Percentiles rank a stretch among this genome's conserved stretches.
phyloP scores from a whole-genome alignment of 2,113 vertebrate genomes.

The Alligator mississippiensis region DNA sequence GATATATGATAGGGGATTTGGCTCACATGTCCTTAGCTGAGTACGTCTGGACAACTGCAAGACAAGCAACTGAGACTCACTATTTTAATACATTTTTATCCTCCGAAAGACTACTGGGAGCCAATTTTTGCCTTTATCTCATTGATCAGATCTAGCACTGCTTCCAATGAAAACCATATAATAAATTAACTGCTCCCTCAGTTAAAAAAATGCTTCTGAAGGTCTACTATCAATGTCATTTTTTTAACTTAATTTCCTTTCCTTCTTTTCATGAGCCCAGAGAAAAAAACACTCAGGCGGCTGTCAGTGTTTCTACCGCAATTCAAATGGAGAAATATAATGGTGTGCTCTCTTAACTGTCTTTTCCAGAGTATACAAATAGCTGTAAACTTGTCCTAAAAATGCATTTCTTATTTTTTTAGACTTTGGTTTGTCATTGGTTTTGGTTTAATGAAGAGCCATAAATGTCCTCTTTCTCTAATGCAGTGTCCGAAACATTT shows the following conservation, averaged over 20 bases:
- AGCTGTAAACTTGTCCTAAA: background rate
- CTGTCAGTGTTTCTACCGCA: background rate
- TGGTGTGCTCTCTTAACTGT: background rate
- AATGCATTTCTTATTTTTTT: slow-evolving; percentile 16
- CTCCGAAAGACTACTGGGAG: background rate
- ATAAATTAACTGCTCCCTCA: slow-evolving; percentile 53
- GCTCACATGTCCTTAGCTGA: background rate
- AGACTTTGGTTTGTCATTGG: background rate
- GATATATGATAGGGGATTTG: background rate
- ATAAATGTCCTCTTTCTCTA: background rate
- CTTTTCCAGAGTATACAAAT: background rate
- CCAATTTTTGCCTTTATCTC: background rate
- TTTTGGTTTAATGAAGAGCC: slow-evolving; percentile 7
- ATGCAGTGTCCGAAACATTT: slow-evolving; percentile 2
- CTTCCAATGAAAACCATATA: slow-evolving; percentile 31
- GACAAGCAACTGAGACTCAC: background rate
- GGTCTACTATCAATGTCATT: slow-evolving; percentile 25
- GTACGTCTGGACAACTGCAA: slow-evolving; percentile 16
- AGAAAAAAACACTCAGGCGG: background rate
- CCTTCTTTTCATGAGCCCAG: slow-evolving; percentile 32
- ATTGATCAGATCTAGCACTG: slow-evolving; percentile 40
- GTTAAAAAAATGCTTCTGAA: slow-evolving; percentile 42
- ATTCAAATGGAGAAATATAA: slow-evolving; percentile 20
- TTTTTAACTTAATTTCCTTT: slow-evolving; percentile 44
- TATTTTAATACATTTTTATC: slow-evolving; percentile 21